Conservation (phyloP, 2,113 vertebrate species). For the Ctenomys sociabilis region DNA sequence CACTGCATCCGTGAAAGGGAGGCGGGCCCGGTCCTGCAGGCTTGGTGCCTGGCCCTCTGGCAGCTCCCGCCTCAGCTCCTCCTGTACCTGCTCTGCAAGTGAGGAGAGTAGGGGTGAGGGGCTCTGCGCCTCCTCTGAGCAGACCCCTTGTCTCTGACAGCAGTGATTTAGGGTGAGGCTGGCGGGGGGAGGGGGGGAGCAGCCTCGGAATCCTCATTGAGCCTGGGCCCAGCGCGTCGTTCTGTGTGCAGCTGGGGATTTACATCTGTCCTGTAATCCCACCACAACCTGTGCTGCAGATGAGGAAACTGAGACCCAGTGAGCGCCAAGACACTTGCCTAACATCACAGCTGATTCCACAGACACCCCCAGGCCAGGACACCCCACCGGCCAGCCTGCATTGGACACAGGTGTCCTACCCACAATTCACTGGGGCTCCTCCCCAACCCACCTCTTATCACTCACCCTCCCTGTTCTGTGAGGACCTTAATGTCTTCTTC, state of each 20-base stretch:
- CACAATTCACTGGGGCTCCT: neutral
- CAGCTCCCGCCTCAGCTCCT: conserved; percentile 79
- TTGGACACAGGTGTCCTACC: no score
- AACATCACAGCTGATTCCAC: neutral
- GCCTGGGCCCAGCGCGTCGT: neutral
- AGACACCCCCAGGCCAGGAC: neutral
- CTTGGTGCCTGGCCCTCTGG: conserved; percentile 54
- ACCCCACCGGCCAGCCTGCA: neutral
- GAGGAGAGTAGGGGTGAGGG: neutral
- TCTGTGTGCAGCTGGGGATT: no score
- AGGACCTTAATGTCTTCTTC: neutral
- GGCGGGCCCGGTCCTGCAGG: conserved; percentile 69
- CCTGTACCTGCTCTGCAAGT: conserved; percentile 65
- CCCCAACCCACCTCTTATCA: neutral
- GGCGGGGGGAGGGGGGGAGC: accelerated
- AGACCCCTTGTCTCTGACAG: neutral
- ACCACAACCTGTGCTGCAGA: neutral
- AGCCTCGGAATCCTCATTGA: neutral
- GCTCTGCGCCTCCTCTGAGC: neutral
- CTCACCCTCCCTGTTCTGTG: neutral
- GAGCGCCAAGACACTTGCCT: neutral
- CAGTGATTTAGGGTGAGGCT: neutral
- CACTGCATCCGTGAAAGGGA: conserved; percentile 77
- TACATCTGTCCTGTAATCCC: neutral
- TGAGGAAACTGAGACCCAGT: conserved; percentile 2